These are phyloP conservation scores for Athene cunicularia DNA, from an alignment of 2,113 vertebrate species.

Conservation along the genomic window DNA sequence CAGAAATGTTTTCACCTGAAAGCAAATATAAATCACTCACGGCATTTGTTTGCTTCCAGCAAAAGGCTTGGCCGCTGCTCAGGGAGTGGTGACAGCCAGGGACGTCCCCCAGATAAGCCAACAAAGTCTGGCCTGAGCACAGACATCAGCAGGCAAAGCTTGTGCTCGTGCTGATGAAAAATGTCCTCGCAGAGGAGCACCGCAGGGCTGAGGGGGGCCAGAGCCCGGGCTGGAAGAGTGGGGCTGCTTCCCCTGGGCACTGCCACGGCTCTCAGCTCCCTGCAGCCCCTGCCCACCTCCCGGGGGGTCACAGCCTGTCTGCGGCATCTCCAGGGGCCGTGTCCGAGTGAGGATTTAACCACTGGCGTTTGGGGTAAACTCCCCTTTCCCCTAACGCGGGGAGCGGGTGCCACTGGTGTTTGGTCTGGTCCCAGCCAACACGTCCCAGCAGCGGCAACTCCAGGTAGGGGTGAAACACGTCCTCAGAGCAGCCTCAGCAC, in stretches of 20 bases:
- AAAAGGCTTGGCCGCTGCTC: not conserved
- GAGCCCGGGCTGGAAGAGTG: not conserved
- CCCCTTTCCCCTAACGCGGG: too few species aligned
- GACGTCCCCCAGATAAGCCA: accelerated
- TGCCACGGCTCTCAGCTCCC: accelerated
- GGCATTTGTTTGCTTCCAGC: accelerated
- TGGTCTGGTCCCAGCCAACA: not conserved
- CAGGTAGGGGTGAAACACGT: not conserved
- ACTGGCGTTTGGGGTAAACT: too few species aligned
- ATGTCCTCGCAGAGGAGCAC: accelerated
- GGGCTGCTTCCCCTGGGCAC: too few species aligned
- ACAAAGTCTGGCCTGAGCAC: accelerated
- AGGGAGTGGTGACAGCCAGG: accelerated
- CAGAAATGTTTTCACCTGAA: not conserved
- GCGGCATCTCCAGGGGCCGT: not conserved
- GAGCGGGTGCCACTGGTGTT: too few species aligned
- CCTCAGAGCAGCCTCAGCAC: not conserved
- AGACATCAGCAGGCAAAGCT: accelerated
- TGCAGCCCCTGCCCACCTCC: not conserved
- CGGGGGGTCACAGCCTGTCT: accelerated
- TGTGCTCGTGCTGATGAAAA: not conserved
- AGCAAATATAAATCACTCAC: accelerated
- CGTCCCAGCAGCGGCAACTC: not conserved
- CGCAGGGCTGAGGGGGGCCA: not conserved
- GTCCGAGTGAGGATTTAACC: not conserved